Percentiles rank a stretch among this genome's conserved stretches.
These are phyloP conservation scores for Orchestes rusci DNA, from an alignment of 2,888 invertebrate species.

Conservation along the genomic window DNA sequence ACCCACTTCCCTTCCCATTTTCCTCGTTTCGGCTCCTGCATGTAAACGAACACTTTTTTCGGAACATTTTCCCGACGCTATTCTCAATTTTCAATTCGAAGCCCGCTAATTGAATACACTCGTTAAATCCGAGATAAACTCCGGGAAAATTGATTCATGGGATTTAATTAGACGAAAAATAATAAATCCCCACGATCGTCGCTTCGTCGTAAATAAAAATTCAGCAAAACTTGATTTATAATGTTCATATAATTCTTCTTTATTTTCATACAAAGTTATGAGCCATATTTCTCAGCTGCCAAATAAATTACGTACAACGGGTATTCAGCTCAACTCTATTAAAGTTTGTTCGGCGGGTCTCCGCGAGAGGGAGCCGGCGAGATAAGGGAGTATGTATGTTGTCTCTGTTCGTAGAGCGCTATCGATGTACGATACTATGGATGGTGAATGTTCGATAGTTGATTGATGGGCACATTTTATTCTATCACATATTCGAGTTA, in stretches of 20 bases:
- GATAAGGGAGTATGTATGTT: conserved; percentile 5
- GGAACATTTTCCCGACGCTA: no score
- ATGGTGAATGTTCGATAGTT: no score
- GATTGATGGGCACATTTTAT: no score
- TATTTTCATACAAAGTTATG: conserved; percentile 47
- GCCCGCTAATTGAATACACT: no score
- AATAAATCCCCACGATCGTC: conserved; percentile 37
- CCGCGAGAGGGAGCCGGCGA: conserved; percentile 34
- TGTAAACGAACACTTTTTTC: no score
- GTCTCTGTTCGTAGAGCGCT: conserved; percentile 6
- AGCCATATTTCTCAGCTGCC: conserved; percentile 44
- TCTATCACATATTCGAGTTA: no score
- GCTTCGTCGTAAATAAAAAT: conserved; percentile 38
- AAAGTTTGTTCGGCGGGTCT: conserved; percentile 44
- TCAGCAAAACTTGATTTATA: conserved; percentile 45
- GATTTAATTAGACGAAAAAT: conserved; percentile 28
- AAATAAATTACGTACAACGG: conserved; percentile 46
- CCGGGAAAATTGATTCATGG: conserved; percentile 12
- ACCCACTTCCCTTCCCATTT: no score
- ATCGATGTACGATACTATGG: no score
- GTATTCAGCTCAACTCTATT: conserved; percentile 45
- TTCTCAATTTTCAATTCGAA: no score
- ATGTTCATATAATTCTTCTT: conserved; percentile 47
- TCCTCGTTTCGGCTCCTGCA: no score
- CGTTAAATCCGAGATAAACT: no score